Evolutionary conservation across 1,140 invertebrate species (phyloP), one percentile per base, ranked within the genome.

Genomic region (Camponotus floridanus): DNA sequence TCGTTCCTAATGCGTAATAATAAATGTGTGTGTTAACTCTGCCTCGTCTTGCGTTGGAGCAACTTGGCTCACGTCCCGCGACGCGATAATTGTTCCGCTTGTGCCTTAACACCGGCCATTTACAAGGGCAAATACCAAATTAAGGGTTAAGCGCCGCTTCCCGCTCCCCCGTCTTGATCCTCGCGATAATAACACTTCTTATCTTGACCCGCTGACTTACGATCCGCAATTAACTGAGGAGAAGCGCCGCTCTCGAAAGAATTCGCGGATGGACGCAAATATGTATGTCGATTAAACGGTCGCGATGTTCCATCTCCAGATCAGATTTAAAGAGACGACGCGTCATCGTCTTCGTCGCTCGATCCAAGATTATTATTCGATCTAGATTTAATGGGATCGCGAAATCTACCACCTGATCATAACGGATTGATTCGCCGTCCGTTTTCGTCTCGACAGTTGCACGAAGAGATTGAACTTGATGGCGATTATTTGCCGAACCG

Each of bases 351-450:
- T 64, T 64, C 87, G 88, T 86, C 62, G 62, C 18, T 33, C 45
- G 33, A 76, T 8, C 42, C 21, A 15, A 65, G 51, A 36, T 81
- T 73, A 86, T 90, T 90, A 86, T 45, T 62, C 86, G 68, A 15
- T 68, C 65, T n/a, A 39, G 55, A 76, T 85, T 88, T 89, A 92
- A 92, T 92, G 68, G 88, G 90, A 91, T 91, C 88, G 88, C 68
- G 36, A 83, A 51, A 81, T 70, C 59, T 31, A 13, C 39, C 67
- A 64, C 21, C 65, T 57, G 89, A 85, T 81, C 86, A 80, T 67
- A 76, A 68, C 81, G 87, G 26, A 26, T 26, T 26, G 26, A 90
- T 88, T 86, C 61, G 36, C 62, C 67, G 65, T 33, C 85, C 73
- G 84, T 80, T 90, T 88, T 91, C 86, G 85, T 91, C 84, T 61